Evolutionary conservation across 2,113 vertebrate genomes (phyloP), one percentile per base, ranked within the genome.

Genomic region (Melanerpes aurifrons): DNA sequence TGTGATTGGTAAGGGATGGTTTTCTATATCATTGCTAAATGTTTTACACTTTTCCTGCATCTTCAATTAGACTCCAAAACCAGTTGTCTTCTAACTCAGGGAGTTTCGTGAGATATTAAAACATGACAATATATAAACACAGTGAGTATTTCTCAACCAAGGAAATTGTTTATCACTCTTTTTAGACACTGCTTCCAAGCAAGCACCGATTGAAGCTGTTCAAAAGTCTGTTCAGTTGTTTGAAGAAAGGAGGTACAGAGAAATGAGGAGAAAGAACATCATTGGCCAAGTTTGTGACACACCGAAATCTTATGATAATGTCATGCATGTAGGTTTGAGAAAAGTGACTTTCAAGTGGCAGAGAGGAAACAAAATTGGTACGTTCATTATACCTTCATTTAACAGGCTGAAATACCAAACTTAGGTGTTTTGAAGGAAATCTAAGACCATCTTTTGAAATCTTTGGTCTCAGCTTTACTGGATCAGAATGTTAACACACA

Each of bases 341-440:
- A 99, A 99, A 96, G 99, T 99, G 97, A 99, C 99, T 80, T 99
- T 99, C 96, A 99, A 99, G 95, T 99, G 99, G 99, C 99, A 99
- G 93, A 98, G 99, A 95, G 99, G 99, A 97, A 99, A 99, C 97
- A 99, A 99, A 96, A 99, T 99, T 28, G 99, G 99, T 99, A 97
- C 54, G 97, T 57, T 89, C 72, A 21, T 88, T 80, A 54, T 81
- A 50, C 35, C 18, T 67, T 47, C 9, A 10, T 69, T 77, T 62
- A 40, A 67, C 15, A 50, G 22, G 15, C 78, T 93, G 35, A 86
- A 72, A 45, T 84, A 75, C 22, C 47, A 47, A 79, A 53, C 28
- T 56, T 67, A 24, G 5, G 76, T n/a, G 50, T 92, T 37, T 5
- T 75, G 24, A 92, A 74, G 68, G 72, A 73, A 73, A 50, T 61